Base-by-base conservation (phyloP, 1,140 invertebrate genomes). In the Drosophila tsacasi region DNA sequence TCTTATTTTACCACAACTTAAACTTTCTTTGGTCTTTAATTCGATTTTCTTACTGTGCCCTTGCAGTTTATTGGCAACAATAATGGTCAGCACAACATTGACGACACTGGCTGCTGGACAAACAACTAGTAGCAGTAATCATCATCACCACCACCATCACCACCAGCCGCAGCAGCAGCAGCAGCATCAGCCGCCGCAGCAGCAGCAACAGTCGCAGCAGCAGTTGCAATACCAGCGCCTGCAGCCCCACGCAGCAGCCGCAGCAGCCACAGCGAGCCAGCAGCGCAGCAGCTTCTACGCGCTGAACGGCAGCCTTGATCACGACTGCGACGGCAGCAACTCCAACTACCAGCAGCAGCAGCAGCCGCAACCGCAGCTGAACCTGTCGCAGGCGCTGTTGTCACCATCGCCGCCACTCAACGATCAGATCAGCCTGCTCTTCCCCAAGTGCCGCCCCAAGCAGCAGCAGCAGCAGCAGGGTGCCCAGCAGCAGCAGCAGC, bases 391-490 rank as follows among this genome's bases (percentile, higher is more conserved):
- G 69, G 75, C 82, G 12, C 79, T 91, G 93, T 93, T 94, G 83
- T 94, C 93, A 86, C 83, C 93, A 84, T 94, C 94, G 81, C 87
- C 91, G 21, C 91, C 86, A 15, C 72, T 89, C 68, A 95, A 95
- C 93, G 96, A 96, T 94, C 95, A 96, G 93, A 97, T 97, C 93
- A 96, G 95, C 82, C 95, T 96, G 92, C 94, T 97, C 74, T 97
- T 97, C 94, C 96, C 96, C 76, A 97, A 97, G 95, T 97, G 96
- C 94, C 94, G 96, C 77, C 96, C 96, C 69, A 94, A 95, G 52
- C 81, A 76, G 61, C 74, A 64, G 37, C 79, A 64, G 37, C 78
- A 77, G 12, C 71, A 79, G 25, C 76, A 72, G 37, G 66, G 35
- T 17, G 46, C 46, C 23, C 64, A 79, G 35, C 63, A 73, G 47